Base-by-base conservation (phyloP, 2,797 vertebrate species). In the Leptodactylus fallax region DNA sequence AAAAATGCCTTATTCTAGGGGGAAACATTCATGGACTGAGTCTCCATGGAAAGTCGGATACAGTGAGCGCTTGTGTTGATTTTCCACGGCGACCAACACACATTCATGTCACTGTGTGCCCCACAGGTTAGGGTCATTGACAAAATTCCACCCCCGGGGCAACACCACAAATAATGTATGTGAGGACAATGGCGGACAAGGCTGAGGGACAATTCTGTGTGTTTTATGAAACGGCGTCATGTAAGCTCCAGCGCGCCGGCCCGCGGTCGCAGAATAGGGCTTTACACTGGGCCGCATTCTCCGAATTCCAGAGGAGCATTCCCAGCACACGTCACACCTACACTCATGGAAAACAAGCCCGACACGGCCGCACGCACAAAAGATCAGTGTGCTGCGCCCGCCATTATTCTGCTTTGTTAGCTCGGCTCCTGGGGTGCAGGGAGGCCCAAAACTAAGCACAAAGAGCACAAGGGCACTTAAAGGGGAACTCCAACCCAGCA, bases 251-350 rank as follows among this genome's bases (percentile, higher is more conserved):
- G 45, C 9, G 36, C 17, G 51, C 8, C 45, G 53, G 77, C 7
- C 51, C 49, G 51, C n/a, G 0, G 76, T 11, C 2, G 11, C 47
- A 81, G 65, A 88, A 88, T 86, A 16, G 83, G 19, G 36, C 78
- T 69, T 65, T 49, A 72, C 87, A 85, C 56, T 82, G 0, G 60
- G 21, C 17, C 6, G 10, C 65, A 89, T 89, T 78, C 84, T 21
- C 58, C 7, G 10, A 79, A 83, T 82, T 56, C 88, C 88, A n/a
- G n/a, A 1, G n/a, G 13, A 60, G 60, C 83, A 89, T 85, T 85
- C 79, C 88, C 61, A 27, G 56, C 87, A 85, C 88, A 89, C 69
- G 78, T 86, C 60, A 89, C 79, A 89, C 88, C 88, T 89, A 89
- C 88, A 86, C 83, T 47, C n/a, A 49, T 82, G 88, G 79, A 78